Evolutionary conservation across 2,113 vertebrate genomes (phyloP).

Genomic region (Dicerorhinus sumatrensis): DNA sequence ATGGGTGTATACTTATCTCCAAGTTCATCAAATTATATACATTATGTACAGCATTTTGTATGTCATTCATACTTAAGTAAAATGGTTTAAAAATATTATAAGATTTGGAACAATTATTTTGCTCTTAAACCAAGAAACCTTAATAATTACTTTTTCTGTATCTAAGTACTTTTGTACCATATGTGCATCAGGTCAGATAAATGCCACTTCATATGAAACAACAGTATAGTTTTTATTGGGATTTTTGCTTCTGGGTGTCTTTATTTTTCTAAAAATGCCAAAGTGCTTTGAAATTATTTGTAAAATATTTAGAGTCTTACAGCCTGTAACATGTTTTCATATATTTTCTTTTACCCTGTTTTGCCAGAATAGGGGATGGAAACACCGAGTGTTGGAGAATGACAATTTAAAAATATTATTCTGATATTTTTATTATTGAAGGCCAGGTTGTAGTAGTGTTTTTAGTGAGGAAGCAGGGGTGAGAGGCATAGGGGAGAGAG

Average conservation of each 20-base stretch:
- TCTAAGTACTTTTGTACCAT: neutral
- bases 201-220: neutral
- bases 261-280: neutral
- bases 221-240: neutral
- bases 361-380: neutral
- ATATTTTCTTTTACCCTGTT: neutral
- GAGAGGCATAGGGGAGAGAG: neutral
- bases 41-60: neutral
- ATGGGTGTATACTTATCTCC: neutral
- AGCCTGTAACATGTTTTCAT: neutral
- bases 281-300: slow-evolving; percentile 33
- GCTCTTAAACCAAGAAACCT: neutral
- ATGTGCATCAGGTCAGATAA: neutral
- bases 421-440: slow-evolving; percentile 5
- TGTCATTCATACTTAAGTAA: neutral
- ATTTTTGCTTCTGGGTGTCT: neutral
- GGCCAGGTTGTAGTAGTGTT: neutral
- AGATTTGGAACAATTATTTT: neutral
- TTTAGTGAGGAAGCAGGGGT: neutral
- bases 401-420: neutral
- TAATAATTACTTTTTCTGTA: neutral
- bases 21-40: neutral
- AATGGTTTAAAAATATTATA: neutral
- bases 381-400: neutral
- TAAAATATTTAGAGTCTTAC: neutral